These are phyloP conservation scores for Alfaro cultratus DNA, from an alignment of 2,797 vertebrate species.

Conservation along the genomic window DNA sequence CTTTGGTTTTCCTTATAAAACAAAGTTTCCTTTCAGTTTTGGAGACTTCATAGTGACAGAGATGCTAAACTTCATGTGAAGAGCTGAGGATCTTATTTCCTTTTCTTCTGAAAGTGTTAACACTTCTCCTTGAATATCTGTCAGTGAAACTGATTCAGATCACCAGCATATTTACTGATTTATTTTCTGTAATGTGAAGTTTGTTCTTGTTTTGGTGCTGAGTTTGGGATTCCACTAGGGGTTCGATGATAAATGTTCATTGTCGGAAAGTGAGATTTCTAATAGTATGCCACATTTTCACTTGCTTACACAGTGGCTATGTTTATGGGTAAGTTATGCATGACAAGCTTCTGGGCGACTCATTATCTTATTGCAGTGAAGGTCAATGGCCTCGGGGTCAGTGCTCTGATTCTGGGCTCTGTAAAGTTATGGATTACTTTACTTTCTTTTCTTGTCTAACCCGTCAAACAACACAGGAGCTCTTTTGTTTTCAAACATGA, in stretches of 20 bases:
- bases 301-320: not conserved
- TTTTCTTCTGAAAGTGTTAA: not conserved
- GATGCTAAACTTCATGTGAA: not conserved
- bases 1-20: not conserved
- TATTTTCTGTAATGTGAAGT: not conserved
- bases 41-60: not conserved
- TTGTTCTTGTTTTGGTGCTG: not conserved
- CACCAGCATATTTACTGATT: not conserved
- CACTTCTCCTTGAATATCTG: not conserved
- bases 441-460: not conserved
- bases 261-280: not conserved
- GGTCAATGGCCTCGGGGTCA: not conserved
- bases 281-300: not conserved
- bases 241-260: not conserved
- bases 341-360: not conserved
- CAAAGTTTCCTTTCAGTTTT: not conserved
- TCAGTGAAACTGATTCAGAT: not conserved
- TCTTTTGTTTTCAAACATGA: not conserved
- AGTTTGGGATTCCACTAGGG: not conserved
- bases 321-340: not conserved
- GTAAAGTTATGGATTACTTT: not conserved
- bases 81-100: not conserved
- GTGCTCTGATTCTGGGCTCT: not conserved
- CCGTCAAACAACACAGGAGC: not conserved
- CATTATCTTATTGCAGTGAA: not conserved